phyloP scores from a whole-genome alignment of 2,888 invertebrate genomes.

The Yponomeuta malinellus region DNA sequence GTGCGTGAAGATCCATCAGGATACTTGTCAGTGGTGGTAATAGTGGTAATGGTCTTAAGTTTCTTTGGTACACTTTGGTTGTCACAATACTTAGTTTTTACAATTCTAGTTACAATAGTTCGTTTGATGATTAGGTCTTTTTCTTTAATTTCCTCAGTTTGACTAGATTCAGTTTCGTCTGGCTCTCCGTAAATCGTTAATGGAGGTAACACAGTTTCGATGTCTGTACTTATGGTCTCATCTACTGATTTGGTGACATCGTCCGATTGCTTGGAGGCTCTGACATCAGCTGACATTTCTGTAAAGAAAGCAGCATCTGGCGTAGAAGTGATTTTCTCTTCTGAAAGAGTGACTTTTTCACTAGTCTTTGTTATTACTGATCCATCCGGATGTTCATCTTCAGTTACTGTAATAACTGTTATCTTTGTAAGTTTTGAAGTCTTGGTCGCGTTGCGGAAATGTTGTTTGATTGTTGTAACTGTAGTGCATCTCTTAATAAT shows the following conservation, averaged over 20 bases:
- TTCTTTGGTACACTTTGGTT: conserved; percentile 42
- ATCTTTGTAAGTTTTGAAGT: conserved; percentile 24
- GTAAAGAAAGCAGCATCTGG: conserved; percentile 28
- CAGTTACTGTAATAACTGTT: conserved; percentile 24
- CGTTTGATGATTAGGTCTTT: conserved; percentile 45
- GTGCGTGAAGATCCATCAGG: conserved; percentile 64
- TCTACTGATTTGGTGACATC: conserved; percentile 21
- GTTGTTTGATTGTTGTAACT: conserved; percentile 25
- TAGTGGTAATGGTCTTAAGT: conserved; percentile 51
- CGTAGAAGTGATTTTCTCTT: conserved; percentile 34
- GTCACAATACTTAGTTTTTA: conserved; percentile 56
- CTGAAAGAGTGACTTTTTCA: conserved; percentile 26
- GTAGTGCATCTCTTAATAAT: conserved; percentile 24
- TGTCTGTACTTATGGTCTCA: conserved; percentile 22
- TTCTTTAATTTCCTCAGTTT: conserved; percentile 49
- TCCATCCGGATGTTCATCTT: conserved; percentile 25
- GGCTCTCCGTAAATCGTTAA: conserved; percentile 40
- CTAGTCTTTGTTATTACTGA: conserved; percentile 23
- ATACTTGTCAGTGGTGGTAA: conserved; percentile 60
- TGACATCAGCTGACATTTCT: conserved; percentile 21
- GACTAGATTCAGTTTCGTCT: conserved; percentile 48
- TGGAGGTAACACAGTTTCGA: conserved; percentile 35
- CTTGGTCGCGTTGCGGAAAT: conserved; percentile 20
- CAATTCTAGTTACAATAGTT: conserved; percentile 45
- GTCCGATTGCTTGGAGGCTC: conserved; percentile 20